These are phyloP conservation scores for Furcula furcula DNA, from an alignment of 2,888 invertebrate genomes.

Conservation along the genomic window DNA sequence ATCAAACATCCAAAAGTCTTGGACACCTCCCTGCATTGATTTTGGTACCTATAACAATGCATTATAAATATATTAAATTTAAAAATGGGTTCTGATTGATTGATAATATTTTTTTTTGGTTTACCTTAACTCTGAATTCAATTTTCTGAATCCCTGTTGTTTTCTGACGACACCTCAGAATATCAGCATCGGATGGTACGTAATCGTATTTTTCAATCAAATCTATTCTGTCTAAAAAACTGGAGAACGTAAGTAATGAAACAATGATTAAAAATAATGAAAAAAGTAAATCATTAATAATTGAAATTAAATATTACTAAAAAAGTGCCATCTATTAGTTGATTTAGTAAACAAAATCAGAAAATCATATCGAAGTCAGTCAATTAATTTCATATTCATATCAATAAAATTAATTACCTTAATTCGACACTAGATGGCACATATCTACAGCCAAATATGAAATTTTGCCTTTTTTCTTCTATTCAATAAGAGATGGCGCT, in stretches of 20 bases:
- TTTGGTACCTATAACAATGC: conserved; percentile 77
- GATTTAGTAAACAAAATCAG: no score
- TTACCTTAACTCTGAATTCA: conserved; percentile 85
- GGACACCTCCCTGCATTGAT: conserved; percentile 85
- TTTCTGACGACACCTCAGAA: conserved; percentile 87
- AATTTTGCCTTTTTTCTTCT: no score
- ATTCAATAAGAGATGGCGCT: conserved; percentile 17
- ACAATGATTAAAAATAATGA: no score
- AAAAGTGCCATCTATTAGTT: no score
- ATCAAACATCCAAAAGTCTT: conserved; percentile 91
- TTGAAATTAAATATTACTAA: no score
- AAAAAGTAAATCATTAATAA: no score
- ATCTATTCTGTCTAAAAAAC: conserved; percentile 88
- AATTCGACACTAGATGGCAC: neutral
- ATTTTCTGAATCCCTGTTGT: conserved; percentile 89
- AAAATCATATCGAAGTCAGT: no score
- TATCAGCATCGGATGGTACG: conserved; percentile 88
- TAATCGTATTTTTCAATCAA: conserved; percentile 84
- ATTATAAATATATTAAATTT: neutral
- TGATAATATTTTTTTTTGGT: neutral
- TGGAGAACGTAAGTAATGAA: conserved; percentile 44
- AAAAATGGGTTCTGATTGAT: neutral
- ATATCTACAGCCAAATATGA: no score
- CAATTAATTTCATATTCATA: no score
- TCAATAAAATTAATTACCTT: no score